Evolutionary conservation across 2,113 vertebrate species (phyloP).

Genomic region (Protomyctophum bolini): DNA sequence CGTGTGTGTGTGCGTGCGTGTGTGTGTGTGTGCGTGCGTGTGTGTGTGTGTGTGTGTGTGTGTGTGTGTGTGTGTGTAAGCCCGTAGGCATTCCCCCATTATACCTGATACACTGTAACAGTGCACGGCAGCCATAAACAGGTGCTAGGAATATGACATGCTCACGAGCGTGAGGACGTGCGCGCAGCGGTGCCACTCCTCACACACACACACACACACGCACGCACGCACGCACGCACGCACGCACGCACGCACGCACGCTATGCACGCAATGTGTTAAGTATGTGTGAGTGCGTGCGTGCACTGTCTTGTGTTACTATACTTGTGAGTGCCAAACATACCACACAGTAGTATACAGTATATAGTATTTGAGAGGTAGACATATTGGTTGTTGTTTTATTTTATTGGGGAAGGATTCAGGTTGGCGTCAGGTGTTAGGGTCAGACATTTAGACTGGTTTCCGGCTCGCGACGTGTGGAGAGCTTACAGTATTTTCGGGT

Average conservation of each 20-base stretch:
- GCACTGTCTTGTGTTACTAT: neutral
- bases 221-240: no score
- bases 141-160: slow-evolving; percentile 58
- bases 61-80: slow-evolving; percentile 32
- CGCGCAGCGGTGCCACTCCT: slow-evolving; percentile 12
- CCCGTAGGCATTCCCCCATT: slow-evolving; percentile 53
- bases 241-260: no score
- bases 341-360: no score
- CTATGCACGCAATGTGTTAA: neutral
- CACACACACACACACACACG: neutral
- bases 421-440: no score
- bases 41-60: neutral
- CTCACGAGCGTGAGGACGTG: slow-evolving; percentile 28
- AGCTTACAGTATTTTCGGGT: no score
- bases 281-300: neutral
- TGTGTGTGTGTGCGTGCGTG: no score
- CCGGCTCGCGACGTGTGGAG: no score
- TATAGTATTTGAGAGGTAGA: no score
- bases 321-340: no score
- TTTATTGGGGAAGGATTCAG: no score
- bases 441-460: no score
- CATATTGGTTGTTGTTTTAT: no score
- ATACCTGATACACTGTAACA: slow-evolving; percentile 61
- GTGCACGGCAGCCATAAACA: slow-evolving; percentile 57
- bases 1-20: neutral